phyloP scores from a whole-genome alignment of 1,140 invertebrate species.

The Plectrocnemia conspersa region DNA sequence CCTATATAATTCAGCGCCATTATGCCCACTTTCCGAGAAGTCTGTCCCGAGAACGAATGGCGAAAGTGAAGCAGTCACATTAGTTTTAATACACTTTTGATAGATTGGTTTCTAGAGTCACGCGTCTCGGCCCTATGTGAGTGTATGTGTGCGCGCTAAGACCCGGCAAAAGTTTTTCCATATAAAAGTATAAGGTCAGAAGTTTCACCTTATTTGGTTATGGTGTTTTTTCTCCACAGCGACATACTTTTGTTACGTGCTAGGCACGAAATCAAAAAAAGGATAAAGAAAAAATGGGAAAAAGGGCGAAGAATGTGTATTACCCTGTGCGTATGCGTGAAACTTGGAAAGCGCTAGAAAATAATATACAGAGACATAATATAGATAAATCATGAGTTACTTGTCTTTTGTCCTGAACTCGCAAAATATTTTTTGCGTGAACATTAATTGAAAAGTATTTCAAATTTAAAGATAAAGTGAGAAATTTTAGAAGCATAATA shows the following conservation, averaged over 20 bases:
- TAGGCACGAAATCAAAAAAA: too few species aligned
- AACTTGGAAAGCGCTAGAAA: too few species aligned
- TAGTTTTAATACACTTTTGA: conserved; percentile 36
- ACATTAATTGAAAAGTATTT: too few species aligned
- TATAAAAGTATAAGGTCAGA: conserved; percentile 28
- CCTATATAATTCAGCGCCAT: conserved; percentile 34
- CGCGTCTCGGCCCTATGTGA: not conserved
- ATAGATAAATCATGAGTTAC: too few species aligned
- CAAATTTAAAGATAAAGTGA: too few species aligned
- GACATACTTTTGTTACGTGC: conserved; percentile 19
- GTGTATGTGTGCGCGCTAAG: not conserved
- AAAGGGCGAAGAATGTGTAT: too few species aligned
- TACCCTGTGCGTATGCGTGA: too few species aligned
- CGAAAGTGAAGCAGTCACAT: conserved; percentile 28
- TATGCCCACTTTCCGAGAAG: conserved; percentile 30
- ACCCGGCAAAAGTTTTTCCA: conserved; percentile 25
- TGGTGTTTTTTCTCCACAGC: conserved; percentile 12
- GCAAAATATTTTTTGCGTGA: too few species aligned
- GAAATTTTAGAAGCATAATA: too few species aligned
- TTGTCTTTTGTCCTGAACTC: too few species aligned
- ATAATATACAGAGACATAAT: too few species aligned
- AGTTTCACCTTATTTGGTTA: conserved; percentile 33
- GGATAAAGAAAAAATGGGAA: too few species aligned
- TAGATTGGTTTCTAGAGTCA: conserved; percentile 29
- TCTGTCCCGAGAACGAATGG: conserved; percentile 24